A percentile compares a stretch with the other conserved stretches of the same genome.
These are phyloP conservation scores for Ochropleura plecta DNA, from an alignment of 2,888 invertebrate genomes.

Conservation along the genomic window DNA sequence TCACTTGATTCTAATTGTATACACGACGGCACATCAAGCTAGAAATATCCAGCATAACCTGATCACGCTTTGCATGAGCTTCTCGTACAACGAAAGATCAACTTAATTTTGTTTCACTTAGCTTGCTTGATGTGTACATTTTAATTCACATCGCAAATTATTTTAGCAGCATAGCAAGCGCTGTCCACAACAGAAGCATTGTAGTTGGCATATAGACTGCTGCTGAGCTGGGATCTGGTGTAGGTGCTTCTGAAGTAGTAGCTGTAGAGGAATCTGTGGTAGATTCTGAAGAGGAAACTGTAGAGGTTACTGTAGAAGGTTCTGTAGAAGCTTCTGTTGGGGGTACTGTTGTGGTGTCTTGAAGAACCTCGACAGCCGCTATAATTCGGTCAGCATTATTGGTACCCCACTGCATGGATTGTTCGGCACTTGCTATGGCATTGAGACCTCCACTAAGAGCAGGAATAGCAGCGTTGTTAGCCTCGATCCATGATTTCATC, in stretches of 20 bases:
- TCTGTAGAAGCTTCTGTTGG: constrained; percentile 1
- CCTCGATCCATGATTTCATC: constrained; percentile 84
- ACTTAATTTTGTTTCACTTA: no score
- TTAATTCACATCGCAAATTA: constrained; percentile 51
- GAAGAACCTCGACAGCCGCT: constrained; percentile 64
- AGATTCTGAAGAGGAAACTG: neutral
- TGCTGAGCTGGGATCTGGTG: constrained; percentile 70
- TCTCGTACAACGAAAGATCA: no score
- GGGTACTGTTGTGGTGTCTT: no score
- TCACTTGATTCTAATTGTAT: neutral
- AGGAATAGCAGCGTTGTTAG: constrained; percentile 72
- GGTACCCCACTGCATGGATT: constrained; percentile 82
- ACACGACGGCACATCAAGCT: no score
- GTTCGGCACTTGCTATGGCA: constrained; percentile 76
- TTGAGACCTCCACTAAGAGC: constrained; percentile 76
- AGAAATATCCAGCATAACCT: no score
- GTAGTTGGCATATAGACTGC: constrained; percentile 71
- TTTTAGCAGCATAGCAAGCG: constrained; percentile 73
- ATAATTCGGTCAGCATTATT: constrained; percentile 75
- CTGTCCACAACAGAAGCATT: constrained; percentile 72
- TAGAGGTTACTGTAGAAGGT: neutral
- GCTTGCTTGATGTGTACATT: neutral
- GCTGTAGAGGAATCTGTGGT: neutral
- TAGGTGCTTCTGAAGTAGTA: neutral
- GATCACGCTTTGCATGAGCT: no score